Conservation (phyloP, 2,113 vertebrate species). For the Paralichthys olivaceus region DNA sequence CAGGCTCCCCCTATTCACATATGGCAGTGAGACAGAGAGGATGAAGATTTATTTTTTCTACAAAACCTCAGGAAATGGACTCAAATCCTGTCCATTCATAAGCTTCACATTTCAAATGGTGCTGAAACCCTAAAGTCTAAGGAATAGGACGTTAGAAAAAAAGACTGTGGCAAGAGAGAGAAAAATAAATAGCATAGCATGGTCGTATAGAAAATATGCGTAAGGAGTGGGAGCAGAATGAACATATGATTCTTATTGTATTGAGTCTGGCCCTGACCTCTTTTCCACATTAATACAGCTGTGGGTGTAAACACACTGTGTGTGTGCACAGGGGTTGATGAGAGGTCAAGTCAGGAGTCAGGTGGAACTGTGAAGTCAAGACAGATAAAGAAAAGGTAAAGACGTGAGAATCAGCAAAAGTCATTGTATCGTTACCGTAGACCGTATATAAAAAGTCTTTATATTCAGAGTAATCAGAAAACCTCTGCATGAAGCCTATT, state of each 20-base stretch:
- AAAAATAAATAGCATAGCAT: slow-evolving; percentile 28
- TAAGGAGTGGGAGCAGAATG: not conserved
- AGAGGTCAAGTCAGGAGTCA: slow-evolving; percentile 4
- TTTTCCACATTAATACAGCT: not conserved
- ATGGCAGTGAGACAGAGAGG: slow-evolving; percentile 28
- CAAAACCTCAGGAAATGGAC: slow-evolving; percentile 54
- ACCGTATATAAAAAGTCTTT: no score
- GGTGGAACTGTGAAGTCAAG: not conserved
- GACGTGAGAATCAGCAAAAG: not conserved
- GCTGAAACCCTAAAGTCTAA: slow-evolving; percentile 23
- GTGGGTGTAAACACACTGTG: not conserved
- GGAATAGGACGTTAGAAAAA: slow-evolving; percentile 11
- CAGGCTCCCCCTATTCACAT: slow-evolving; percentile 31
- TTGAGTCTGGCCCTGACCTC: not conserved
- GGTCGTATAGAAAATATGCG: not conserved
- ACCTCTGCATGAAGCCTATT: no score
- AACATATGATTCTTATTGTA: not conserved
- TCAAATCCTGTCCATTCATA: slow-evolving; percentile 21
- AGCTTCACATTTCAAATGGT: slow-evolving; percentile 24
- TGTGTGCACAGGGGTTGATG: not conserved
- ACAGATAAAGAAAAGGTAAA: not conserved
- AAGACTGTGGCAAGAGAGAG: slow-evolving; percentile 22
- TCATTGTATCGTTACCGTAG: no score
- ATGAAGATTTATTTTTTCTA: slow-evolving; percentile 56
- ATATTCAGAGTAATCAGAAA: no score